These are phyloP conservation scores for Athetis lepigone DNA, from an alignment of 2,888 invertebrate genomes.

Conservation along the genomic window DNA sequence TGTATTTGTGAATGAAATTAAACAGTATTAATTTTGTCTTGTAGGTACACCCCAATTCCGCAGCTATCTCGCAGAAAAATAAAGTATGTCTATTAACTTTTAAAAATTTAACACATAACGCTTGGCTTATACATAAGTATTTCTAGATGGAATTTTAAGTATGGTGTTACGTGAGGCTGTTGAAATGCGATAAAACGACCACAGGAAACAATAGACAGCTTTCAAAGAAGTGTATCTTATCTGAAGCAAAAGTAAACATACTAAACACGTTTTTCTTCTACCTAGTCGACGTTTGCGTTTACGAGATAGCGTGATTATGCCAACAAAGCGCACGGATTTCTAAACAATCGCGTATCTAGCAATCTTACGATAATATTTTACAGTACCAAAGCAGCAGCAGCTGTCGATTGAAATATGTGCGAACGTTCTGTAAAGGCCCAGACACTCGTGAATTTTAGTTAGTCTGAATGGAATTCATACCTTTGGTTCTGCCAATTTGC, in stretches of 20 bases:
- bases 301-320: conserved; percentile 46
- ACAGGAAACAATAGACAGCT: conserved; percentile 31
- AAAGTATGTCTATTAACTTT: neutral
- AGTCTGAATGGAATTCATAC: conserved; percentile 12
- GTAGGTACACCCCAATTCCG: too few relatives aligned
- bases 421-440: neutral
- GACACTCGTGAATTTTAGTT: conserved; percentile 1
- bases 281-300: conserved; percentile 22
- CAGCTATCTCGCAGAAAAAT: neutral
- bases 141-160: neutral
- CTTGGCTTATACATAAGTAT: neutral
- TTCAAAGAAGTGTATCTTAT: conserved; percentile 45
- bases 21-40: too few relatives aligned
- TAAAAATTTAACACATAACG: neutral
- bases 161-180: neutral
- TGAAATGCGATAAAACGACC: conserved; percentile 18
- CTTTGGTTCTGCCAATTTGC: conserved; percentile 16
- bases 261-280: conserved; percentile 43
- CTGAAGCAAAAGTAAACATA: conserved; percentile 43
- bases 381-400: conserved; percentile 7
- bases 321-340: conserved; percentile 48
- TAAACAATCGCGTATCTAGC: conserved; percentile 43
- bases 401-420: conserved; percentile 21
- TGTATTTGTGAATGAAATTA: neutral
- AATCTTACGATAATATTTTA: conserved; percentile 43